These are phyloP conservation scores for Pavo muticus DNA, from an alignment of 2,113 vertebrate genomes.

Conservation along the genomic window DNA sequence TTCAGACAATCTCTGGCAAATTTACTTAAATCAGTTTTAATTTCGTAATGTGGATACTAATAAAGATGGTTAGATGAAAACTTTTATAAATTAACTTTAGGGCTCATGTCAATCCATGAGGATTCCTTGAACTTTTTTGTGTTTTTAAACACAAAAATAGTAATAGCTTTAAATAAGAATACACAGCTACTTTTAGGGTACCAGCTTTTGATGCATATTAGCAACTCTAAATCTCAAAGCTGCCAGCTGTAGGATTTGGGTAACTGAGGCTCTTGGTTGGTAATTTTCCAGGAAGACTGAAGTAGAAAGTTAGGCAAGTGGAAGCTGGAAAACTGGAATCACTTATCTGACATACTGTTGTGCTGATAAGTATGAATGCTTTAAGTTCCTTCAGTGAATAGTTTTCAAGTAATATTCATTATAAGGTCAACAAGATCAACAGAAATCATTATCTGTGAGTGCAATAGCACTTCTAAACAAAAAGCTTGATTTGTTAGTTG, in stretches of 20 bases:
- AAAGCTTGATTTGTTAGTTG: not conserved
- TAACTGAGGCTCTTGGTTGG: not conserved
- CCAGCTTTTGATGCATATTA: not conserved
- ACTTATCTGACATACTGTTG: not conserved
- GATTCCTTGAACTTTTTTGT: not conserved
- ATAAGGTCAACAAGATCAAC: not conserved
- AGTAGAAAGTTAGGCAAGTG: not conserved
- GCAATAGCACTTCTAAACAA: not conserved
- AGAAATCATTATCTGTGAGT: not conserved
- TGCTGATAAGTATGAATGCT: not conserved
- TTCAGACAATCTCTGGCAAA: not conserved
- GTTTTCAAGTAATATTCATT: not conserved
- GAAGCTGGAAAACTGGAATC: slow-evolving; percentile 12
- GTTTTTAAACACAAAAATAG: not conserved
- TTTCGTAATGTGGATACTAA: not conserved
- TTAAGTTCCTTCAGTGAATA: not conserved
- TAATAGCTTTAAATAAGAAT: not conserved
- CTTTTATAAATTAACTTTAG: not conserved
- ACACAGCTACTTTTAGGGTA: not conserved
- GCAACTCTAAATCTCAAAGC: not conserved
- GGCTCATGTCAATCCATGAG: not conserved
- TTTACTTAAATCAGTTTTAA: not conserved
- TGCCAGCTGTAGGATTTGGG: not conserved
- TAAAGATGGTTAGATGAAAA: not conserved
- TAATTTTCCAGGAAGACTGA: slow-evolving; percentile 23